Conservation (phyloP, 1,140 invertebrate species). For the Drosophila pectinifera region DNA sequence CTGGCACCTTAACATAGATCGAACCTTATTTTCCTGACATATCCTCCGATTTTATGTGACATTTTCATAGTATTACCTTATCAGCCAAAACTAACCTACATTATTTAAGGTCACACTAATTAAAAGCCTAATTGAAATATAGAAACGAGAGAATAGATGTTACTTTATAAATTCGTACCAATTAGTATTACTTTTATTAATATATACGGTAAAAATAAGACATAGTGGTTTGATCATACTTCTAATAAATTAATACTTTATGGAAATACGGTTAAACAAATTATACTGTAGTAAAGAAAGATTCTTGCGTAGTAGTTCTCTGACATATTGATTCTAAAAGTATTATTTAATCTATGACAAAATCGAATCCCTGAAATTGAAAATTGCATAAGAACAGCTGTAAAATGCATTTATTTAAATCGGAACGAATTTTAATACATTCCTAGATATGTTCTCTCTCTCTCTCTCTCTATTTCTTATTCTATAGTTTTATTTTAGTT, state of each 20-base stretch:
- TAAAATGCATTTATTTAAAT: conserved; percentile 27
- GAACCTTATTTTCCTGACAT: background rate
- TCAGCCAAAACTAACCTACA: background rate
- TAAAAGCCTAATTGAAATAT: background rate
- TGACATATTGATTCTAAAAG: background rate
- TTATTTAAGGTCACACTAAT: background rate
- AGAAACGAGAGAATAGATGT: background rate
- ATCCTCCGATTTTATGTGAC: background rate
- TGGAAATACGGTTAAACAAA: too few species aligned
- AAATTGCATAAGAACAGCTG: conserved; percentile 3
- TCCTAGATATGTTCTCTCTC: background rate
- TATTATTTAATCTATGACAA: background rate
- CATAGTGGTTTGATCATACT: too few species aligned
- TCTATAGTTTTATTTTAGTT: conserved; percentile 37
- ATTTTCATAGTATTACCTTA: background rate
- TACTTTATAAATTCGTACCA: background rate
- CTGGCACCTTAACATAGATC: background rate
- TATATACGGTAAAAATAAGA: too few species aligned
- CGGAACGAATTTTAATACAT: conserved; percentile 13
- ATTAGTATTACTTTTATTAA: background rate
- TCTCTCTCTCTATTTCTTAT: conserved; percentile 22
- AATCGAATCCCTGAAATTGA: background rate
- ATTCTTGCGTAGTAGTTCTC: background rate
- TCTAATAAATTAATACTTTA: too few species aligned
- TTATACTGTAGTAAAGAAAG: too few species aligned